Conservation (phyloP, 2,888 invertebrate species). For the Drosophila histrio region DNA sequence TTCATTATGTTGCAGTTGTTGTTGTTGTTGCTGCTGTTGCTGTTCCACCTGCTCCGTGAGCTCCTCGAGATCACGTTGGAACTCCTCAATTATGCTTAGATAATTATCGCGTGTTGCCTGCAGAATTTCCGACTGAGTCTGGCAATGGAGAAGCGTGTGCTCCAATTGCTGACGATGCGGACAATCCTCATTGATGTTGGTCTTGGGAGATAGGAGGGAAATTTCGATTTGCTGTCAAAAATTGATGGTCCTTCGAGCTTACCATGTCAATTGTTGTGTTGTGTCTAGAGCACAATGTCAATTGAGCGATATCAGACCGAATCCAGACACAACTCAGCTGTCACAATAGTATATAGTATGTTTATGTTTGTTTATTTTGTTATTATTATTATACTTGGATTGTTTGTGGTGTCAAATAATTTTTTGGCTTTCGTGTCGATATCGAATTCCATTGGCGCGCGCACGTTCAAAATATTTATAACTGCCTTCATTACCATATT, state of each 20-base stretch:
- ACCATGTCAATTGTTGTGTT: constrained; percentile 54
- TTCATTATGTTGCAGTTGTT: constrained; percentile 59
- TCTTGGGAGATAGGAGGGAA: constrained; percentile 26
- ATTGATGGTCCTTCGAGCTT: constrained; percentile 29
- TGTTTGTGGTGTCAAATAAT: constrained; percentile 46
- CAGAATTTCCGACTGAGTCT: constrained; percentile 58
- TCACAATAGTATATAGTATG: constrained; percentile 13
- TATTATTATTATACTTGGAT: constrained; percentile 23
- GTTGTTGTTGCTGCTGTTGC: constrained; percentile 63
- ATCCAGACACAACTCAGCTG: constrained; percentile 22
- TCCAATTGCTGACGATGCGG: constrained; percentile 68
- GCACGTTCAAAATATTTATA: constrained; percentile 49
- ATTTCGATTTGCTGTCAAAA: not conserved
- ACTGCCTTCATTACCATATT: constrained; percentile 69
- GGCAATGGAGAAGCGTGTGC: constrained; percentile 67
- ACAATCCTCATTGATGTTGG: constrained; percentile 59
- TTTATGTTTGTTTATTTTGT: constrained; percentile 30
- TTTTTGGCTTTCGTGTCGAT: constrained; percentile 52
- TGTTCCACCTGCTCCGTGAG: constrained; percentile 80
- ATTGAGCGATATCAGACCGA: constrained; percentile 29
- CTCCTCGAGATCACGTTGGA: constrained; percentile 80
- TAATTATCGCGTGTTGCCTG: constrained; percentile 77
- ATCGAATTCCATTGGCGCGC: constrained; percentile 39
- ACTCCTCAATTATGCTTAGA: constrained; percentile 81
- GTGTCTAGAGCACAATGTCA: constrained; percentile 14